These are phyloP conservation scores for Mesoclemmys tuberculata DNA, from an alignment of 2,113 vertebrate genomes.

Conservation along the genomic window DNA sequence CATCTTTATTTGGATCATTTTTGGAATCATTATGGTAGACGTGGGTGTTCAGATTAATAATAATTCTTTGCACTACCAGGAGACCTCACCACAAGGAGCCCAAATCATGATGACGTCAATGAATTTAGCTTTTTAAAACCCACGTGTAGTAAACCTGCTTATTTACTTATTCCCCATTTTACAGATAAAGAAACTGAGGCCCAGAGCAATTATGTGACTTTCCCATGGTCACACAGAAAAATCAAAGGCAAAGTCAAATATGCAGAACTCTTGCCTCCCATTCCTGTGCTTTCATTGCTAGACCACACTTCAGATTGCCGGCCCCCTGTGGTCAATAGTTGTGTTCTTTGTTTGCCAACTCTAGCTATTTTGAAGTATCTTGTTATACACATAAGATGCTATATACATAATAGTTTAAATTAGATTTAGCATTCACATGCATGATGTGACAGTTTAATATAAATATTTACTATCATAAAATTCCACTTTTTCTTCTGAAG, in stretches of 20 bases:
- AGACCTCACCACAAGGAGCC: background rate
- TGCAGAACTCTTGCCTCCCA: background rate
- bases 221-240: background rate
- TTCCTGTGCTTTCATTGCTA: background rate
- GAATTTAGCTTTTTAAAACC: background rate
- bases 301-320: background rate
- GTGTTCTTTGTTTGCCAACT: background rate
- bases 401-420: background rate
- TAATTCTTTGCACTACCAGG: background rate
- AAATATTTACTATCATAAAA: fast-evolving
- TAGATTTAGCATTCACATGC: background rate
- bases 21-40: background rate
- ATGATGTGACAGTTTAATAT: background rate
- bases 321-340: background rate
- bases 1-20: background rate
- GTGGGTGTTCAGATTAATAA: background rate
- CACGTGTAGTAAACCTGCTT: background rate
- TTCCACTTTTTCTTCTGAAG: no score
- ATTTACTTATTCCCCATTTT: background rate
- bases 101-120: background rate
- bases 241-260: background rate
- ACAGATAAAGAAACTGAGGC: background rate
- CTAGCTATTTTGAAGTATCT: background rate
- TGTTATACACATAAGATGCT: background rate
- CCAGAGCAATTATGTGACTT: background rate